Conservation (phyloP, 2,797 vertebrate genomes). For the Sebastes jordani region DNA sequence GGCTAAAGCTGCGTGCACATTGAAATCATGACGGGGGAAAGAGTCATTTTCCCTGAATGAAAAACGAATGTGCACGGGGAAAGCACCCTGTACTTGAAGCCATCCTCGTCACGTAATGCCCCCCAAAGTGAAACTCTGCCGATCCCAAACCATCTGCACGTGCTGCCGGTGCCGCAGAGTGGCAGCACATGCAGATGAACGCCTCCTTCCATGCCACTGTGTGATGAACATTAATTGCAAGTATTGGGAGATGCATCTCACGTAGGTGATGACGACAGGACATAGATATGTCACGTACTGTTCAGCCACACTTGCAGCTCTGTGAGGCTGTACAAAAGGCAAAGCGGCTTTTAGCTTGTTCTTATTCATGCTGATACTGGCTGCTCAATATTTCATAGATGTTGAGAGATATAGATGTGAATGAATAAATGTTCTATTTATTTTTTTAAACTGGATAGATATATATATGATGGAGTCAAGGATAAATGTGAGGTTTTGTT, state of each 20-base stretch:
- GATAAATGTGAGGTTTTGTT: conserved; percentile 8
- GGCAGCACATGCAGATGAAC: too few relatives aligned
- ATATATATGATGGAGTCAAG: background rate
- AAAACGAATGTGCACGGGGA: background rate
- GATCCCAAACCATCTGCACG: too few relatives aligned
- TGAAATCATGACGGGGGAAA: background rate
- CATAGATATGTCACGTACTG: too few relatives aligned
- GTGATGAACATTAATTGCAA: too few relatives aligned
- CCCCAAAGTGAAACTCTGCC: too few relatives aligned
- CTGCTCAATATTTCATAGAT: background rate
- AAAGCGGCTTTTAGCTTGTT: background rate
- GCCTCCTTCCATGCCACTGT: too few relatives aligned
- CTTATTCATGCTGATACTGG: background rate
- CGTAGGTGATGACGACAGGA: background rate
- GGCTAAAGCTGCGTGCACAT: background rate
- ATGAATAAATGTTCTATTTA: background rate
- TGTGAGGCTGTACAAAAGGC: background rate
- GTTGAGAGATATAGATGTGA: background rate
- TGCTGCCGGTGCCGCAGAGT: too few relatives aligned
- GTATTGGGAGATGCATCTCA: background rate
- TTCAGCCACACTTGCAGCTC: too few relatives aligned
- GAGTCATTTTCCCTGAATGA: background rate
- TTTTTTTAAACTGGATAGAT: background rate
- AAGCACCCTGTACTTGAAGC: too few relatives aligned
- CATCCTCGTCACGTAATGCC: too few relatives aligned